Base-by-base conservation (phyloP, 2,113 vertebrate genomes). In the Phasianus colchicus region DNA sequence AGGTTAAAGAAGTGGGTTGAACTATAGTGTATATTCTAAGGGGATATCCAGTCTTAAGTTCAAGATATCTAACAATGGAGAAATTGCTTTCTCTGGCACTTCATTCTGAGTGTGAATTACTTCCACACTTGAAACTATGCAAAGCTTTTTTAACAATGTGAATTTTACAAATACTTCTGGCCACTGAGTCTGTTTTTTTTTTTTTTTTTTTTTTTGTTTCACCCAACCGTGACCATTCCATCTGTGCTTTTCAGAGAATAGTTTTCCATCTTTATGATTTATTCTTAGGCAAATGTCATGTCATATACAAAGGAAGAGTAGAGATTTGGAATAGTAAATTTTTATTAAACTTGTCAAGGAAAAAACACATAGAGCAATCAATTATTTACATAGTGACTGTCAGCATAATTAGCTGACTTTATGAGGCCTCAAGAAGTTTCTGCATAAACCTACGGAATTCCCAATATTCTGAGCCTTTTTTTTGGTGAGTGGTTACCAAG, bases 251-350 rank as follows among this genome's bases (percentile, higher is more conserved):
- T 75, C 30, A 74, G 25, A 80, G 64, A 14, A 36, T 29, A 16
- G 7, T 5, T 72, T 25, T 25, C 17, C 14, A 25, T 57, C 18
- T 76, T 86, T 42, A 40, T 89, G 58, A 60, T 48, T 57, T 58
- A 1, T 19, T 69, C n/a, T 43, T 50, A 21, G 34, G 13, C 10
- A 75, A 80, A 69, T 42, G 5, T 36, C 2, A 3, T 48, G 25
- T 57, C 8, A 36, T 38, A 30, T 8, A 12, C 7, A 52, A 71
- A 66, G 3, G 5, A 91, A 81, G 10, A 14, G 8, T 8, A n/a
- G 17, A 6, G 8, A 54, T 4, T n/a, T 52, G 40, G 4, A 73
- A 72, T 24, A 2, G 9, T 65, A 11, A 79, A 18, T 0, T 45
- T 60, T 52, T 18, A 48, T 45, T 61, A 64, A 19, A 7, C 40